Conservation (phyloP, 2,113 vertebrate species). For the Chaetops frenatus region DNA sequence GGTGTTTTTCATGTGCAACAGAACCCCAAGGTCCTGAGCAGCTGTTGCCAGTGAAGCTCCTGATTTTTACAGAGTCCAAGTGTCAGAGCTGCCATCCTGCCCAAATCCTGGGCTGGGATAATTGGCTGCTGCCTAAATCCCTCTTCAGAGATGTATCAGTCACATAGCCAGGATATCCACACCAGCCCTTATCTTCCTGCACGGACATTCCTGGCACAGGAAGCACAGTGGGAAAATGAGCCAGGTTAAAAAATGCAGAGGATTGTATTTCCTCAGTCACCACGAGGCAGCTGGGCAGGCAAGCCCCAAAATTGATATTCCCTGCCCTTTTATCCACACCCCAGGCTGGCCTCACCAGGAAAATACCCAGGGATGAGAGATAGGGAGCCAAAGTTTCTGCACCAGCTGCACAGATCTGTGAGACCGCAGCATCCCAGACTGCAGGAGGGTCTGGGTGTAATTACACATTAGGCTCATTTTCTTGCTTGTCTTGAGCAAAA, state of each 20-base stretch:
- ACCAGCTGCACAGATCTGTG: neutral
- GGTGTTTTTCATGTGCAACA: neutral
- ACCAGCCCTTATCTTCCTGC: neutral
- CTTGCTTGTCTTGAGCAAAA: neutral
- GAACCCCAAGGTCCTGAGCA: neutral
- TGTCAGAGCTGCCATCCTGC: neutral
- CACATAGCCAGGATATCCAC: neutral
- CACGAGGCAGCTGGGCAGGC: neutral
- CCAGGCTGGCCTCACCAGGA: neutral
- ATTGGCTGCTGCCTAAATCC: neutral
- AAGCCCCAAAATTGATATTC: neutral
- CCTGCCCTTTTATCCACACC: neutral
- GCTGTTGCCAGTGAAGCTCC: neutral
- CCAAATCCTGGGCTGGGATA: neutral
- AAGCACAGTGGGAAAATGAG: neutral
- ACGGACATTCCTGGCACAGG: fast-evolving
- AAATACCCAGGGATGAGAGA: neutral
- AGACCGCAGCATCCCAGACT: neutral
- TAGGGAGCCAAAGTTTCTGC: neutral
- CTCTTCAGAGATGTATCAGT: neutral
- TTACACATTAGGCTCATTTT: neutral
- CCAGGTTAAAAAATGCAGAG: neutral
- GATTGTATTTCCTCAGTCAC: neutral
- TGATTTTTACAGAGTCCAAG: neutral
- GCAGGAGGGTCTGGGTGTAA: neutral